phyloP scores from a whole-genome alignment of 2,797 vertebrate species.

The Leptodactylus fallax region DNA sequence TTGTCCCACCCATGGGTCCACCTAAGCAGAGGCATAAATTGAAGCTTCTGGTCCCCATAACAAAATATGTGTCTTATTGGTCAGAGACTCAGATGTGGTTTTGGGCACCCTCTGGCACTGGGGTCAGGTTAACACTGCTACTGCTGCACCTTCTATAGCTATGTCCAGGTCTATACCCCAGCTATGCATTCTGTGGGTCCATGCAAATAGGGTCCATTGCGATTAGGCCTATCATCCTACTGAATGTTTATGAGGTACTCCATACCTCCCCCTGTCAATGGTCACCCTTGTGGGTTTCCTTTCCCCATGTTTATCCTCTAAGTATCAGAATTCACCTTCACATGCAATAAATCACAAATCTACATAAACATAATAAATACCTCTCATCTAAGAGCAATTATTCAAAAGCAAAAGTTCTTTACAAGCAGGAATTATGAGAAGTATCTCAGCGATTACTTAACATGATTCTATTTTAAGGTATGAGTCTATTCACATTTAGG shows the following conservation, averaged over 20 bases:
- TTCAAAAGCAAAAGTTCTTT: not conserved
- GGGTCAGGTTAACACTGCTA: not conserved
- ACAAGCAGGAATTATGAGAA: slow-evolving; percentile 30
- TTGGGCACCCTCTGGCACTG: not conserved
- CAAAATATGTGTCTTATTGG: not conserved
- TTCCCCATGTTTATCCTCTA: not conserved
- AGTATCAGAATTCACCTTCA: not conserved
- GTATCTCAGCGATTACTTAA: slow-evolving; percentile 41
- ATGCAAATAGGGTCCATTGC: not conserved
- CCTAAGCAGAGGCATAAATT: not conserved
- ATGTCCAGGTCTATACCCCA: too few species aligned
- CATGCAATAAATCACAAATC: not conserved
- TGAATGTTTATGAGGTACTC: too few species aligned
- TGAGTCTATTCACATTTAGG: slow-evolving; percentile 3
- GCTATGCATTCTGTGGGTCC: not conserved
- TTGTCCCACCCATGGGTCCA: not conserved
- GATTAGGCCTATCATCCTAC: not conserved
- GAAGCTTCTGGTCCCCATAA: not conserved
- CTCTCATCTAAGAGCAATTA: not conserved
- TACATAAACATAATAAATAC: slow-evolving; percentile 21
- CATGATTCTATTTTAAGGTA: slow-evolving; percentile 41
- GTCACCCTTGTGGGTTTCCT: not conserved
- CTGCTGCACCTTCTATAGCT: too few species aligned
- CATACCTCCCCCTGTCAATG: not conserved
- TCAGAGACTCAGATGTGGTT: not conserved